Percentiles rank a stretch among this genome's conserved stretches.
Evolutionary conservation across 2,797 vertebrate species (phyloP).

Genomic region (Coregonus sp.): DNA sequence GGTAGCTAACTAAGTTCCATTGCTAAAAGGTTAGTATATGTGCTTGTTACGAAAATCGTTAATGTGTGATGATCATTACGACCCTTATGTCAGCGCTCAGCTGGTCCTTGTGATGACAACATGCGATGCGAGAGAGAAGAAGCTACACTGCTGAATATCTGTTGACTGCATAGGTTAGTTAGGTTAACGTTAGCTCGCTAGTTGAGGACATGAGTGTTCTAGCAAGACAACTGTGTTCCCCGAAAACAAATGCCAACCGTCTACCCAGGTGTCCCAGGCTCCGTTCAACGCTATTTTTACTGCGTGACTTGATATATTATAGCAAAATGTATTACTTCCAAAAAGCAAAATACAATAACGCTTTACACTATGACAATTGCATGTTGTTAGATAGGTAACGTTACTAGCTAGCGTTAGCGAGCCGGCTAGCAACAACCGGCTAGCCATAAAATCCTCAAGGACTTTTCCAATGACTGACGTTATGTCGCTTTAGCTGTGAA

Average conservation of each 20-base stretch:
- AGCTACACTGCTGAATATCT: neutral
- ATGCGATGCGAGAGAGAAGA: neutral
- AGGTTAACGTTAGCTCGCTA: neutral
- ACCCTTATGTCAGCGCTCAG: too few relatives aligned
- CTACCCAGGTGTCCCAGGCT: neutral
- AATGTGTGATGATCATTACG: too few relatives aligned
- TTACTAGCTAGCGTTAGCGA: neutral
- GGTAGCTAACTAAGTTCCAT: neutral
- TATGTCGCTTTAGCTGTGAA: neutral
- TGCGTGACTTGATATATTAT: neutral
- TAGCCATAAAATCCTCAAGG: constrained; percentile 49
- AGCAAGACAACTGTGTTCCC: neutral
- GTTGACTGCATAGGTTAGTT: neutral
- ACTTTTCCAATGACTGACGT: constrained; percentile 54
- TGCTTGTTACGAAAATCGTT: too few relatives aligned
- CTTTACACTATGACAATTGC: neutral
- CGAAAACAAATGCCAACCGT: neutral
- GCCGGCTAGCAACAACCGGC: neutral
- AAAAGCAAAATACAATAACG: neutral
- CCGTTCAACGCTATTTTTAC: neutral
- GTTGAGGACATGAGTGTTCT: neutral
- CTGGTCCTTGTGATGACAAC: neutral
- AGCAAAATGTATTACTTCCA: neutral
- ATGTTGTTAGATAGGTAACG: neutral
- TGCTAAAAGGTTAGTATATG: neutral